These are phyloP conservation scores for Corapipo altera DNA, from an alignment of 2,113 vertebrate species.

Conservation along the genomic window DNA sequence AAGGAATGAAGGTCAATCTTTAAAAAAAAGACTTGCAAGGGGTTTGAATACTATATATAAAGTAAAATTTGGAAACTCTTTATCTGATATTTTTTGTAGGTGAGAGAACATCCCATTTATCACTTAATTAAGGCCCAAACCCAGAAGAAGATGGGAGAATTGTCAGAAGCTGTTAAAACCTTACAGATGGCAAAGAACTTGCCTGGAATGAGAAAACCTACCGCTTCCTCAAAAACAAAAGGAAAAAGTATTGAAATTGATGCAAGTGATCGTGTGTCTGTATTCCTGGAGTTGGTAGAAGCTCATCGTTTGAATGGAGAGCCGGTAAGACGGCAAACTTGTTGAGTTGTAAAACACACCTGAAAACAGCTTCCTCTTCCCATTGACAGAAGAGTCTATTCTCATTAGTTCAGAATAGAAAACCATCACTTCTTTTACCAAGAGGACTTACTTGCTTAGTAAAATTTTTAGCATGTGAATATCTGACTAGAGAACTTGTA, in stretches of 20 bases:
- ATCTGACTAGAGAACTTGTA: neutral
- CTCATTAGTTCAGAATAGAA: neutral
- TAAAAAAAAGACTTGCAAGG: neutral
- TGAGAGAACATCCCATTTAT: constrained; percentile 91
- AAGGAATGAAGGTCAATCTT: neutral
- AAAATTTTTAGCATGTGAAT: neutral
- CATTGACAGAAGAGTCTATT: neutral
- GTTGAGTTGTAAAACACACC: neutral
- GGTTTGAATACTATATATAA: neutral
- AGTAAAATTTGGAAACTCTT: neutral
- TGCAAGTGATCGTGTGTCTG: constrained; percentile 82
- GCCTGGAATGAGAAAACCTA: constrained; percentile 82
- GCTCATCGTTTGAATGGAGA: constrained; percentile 90
- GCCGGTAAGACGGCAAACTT: constrained; percentile 75
- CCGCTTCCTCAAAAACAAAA: constrained; percentile 80
- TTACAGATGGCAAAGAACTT: constrained; percentile 93
- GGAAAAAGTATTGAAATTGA: constrained; percentile 80
- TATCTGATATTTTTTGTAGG: constrained; percentile 61
- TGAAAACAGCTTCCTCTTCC: neutral
- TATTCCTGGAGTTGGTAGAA: constrained; percentile 92
- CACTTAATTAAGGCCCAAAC: constrained; percentile 94
- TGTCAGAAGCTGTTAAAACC: constrained; percentile 91
- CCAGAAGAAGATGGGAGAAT: constrained; percentile 88
- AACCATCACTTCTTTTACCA: neutral
- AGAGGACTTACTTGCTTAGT: neutral